Evolutionary conservation across 2,797 vertebrate species (phyloP).

Genomic region (Enoplosus armatus): DNA sequence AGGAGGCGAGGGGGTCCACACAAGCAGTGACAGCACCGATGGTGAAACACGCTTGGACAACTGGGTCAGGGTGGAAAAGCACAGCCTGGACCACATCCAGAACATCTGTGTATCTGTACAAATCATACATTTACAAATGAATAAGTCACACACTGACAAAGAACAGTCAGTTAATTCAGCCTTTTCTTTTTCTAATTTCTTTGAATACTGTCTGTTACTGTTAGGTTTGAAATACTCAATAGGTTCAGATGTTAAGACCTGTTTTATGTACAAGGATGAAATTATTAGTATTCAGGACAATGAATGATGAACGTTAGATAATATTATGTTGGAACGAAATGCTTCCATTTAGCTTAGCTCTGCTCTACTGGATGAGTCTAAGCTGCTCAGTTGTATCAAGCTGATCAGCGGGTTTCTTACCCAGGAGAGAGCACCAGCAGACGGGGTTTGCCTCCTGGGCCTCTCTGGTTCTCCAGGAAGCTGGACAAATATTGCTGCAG

Average conservation of each 20-base stretch:
- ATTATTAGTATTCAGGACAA: neutral
- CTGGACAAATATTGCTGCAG: slow-evolving; percentile 91
- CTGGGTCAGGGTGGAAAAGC: slow-evolving; percentile 91
- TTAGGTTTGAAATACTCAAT: neutral
- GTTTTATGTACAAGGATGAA: neutral
- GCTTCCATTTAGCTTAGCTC: neutral
- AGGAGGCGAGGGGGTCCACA: slow-evolving; percentile 92
- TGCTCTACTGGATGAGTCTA: neutral
- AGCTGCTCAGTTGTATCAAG: slow-evolving; percentile 4
- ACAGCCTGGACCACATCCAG: slow-evolving; percentile 94
- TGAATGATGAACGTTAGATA: neutral
- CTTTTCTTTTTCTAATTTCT: neutral
- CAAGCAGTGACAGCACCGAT: slow-evolving; percentile 92
- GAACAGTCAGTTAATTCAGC: neutral
- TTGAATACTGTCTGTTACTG: neutral
- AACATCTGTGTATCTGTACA: slow-evolving; percentile 91
- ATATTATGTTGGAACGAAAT: neutral
- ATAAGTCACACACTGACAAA: neutral
- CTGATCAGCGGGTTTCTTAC: slow-evolving; percentile 77
- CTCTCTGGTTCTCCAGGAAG: slow-evolving; percentile 87
- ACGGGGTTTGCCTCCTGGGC: slow-evolving; percentile 77
- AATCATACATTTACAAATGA: neutral
- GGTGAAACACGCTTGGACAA: slow-evolving; percentile 86
- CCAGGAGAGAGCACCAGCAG: slow-evolving; percentile 93
- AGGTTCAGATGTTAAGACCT: neutral